Evolutionary conservation across 2,797 vertebrate genomes (phyloP).

Genomic region (Picus viridis): DNA sequence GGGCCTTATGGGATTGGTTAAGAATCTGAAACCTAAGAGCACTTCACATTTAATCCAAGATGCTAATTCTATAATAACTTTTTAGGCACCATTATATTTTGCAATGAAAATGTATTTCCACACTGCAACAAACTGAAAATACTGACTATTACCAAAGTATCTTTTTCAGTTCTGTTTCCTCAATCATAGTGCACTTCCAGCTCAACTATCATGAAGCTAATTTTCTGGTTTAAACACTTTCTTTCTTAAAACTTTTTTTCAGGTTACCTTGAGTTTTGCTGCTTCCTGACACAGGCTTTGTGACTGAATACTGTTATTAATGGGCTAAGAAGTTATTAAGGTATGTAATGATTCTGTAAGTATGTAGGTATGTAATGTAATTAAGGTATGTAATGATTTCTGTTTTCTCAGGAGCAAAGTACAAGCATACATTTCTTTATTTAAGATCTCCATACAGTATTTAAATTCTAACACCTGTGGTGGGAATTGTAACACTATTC

Average conservation of each 20-base stretch:
- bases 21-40: neutral
- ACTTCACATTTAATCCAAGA: neutral
- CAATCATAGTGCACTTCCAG: neutral
- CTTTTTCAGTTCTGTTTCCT: neutral
- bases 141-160: neutral
- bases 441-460: neutral
- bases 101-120: neutral
- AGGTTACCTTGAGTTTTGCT: neutral
- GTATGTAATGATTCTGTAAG: no score
- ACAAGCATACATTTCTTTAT: neutral
- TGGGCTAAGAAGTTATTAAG: neutral
- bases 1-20: neutral
- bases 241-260: neutral
- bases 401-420: neutral
- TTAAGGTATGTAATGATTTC: neutral
- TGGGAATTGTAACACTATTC: neutral
- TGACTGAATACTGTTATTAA: neutral
- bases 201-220: neutral
- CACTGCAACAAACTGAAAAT: neutral
- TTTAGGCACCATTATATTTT: neutral
- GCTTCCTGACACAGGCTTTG: neutral
- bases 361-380: no score
- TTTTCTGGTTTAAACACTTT: neutral
- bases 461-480: neutral
- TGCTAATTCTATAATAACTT: neutral